Conservation (phyloP, 2,888 invertebrate genomes). For the Andrena minutula region DNA sequence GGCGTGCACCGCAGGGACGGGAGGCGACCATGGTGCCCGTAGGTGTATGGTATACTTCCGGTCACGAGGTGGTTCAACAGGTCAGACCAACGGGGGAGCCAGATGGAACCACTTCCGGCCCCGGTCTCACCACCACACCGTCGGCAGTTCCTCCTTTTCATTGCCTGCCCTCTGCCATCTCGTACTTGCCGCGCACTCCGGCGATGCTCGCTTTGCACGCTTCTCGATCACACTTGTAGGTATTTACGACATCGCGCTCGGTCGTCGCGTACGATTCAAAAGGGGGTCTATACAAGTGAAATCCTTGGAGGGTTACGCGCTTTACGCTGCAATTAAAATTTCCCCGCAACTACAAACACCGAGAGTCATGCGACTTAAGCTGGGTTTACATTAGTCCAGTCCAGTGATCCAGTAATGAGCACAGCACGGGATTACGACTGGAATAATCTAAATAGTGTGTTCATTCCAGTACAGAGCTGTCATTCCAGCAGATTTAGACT, state of each 20-base stretch:
- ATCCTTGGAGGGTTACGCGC: too few relatives aligned
- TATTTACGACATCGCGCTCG: conserved; percentile 1
- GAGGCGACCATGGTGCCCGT: conserved; percentile 72
- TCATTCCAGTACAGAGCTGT: too few relatives aligned
- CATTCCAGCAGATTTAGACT: too few relatives aligned
- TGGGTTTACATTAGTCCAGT: too few relatives aligned
- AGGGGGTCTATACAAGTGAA: too few relatives aligned
- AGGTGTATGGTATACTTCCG: conserved; percentile 83
- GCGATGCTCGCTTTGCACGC: background rate
- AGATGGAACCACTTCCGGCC: conserved; percentile 85
- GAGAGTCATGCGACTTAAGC: too few relatives aligned
- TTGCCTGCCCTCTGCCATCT: conserved; percentile 8
- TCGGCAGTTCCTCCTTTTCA: conserved; percentile 37
- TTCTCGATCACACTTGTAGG: conserved; percentile 38
- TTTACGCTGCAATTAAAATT: too few relatives aligned
- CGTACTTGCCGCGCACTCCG: conserved; percentile 5
- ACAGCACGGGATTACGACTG: too few relatives aligned
- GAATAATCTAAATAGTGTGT: too few relatives aligned
- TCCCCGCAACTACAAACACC: too few relatives aligned
- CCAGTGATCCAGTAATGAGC: too few relatives aligned
- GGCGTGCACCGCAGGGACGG: conserved; percentile 49
- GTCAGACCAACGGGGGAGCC: conserved; percentile 84
- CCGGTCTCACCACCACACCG: conserved; percentile 56
- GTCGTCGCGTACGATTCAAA: background rate
- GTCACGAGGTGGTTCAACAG: conserved; percentile 85